Evolutionary conservation across 2,888 invertebrate genomes (phyloP).

Genomic region (Scaptomyza polygonia): DNA sequence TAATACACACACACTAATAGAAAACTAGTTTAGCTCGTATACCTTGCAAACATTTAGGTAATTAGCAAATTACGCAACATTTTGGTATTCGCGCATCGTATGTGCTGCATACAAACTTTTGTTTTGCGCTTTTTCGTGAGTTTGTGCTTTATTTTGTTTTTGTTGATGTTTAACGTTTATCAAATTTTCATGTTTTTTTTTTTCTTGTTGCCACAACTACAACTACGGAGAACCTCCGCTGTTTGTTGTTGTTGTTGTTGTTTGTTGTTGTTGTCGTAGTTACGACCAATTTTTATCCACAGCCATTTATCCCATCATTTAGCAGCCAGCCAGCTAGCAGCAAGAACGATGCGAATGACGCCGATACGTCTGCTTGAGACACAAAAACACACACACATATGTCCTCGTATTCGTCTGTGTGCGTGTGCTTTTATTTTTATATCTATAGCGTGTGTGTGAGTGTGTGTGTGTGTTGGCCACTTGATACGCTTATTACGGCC

Average conservation of each 20-base stretch:
- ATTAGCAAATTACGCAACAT: conserved; percentile 69
- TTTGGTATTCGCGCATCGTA: conserved; percentile 19
- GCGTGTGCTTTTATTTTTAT: no score
- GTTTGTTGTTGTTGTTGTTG: not conserved
- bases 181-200: conserved; percentile 75
- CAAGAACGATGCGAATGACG: conserved; percentile 42
- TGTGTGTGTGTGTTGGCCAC: conserved; percentile 48
- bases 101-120: conserved; percentile 45
- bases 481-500: conserved; percentile 77
- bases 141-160: conserved; percentile 24
- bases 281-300: conserved; percentile 76
- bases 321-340: conserved; percentile 47
- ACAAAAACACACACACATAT: conserved; percentile 20
- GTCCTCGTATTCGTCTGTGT: conserved; percentile 1
- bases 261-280: conserved; percentile 59
- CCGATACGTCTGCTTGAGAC: conserved; percentile 64
- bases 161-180: conserved; percentile 65
- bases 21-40: conserved; percentile 32
- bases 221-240: conserved; percentile 2
- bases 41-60: conserved; percentile 71
- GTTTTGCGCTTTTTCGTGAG: conserved; percentile 40
- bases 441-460: conserved; percentile 19
- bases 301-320: conserved; percentile 79
- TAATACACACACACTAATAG: conserved; percentile 12
- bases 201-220: conserved; percentile 36